These are phyloP conservation scores for Apostichopus leukothele DNA, from an alignment of 53 echinoderm and acorn worm species.

Conservation along the genomic window DNA sequence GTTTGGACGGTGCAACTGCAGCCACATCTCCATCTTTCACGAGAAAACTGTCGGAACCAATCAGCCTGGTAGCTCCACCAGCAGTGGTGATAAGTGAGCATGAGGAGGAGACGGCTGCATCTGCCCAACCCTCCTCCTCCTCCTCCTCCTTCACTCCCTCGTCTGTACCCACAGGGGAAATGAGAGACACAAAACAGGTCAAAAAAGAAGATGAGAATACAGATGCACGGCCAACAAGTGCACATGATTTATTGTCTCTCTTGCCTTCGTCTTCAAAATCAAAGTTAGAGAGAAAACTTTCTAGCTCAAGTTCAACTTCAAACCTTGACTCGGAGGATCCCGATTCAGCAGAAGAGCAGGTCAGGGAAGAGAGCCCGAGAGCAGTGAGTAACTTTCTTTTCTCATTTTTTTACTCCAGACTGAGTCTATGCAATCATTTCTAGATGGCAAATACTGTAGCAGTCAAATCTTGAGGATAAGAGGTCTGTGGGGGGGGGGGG, in stretches of 20 bases:
- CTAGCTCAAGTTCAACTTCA: constrained; percentile 76
- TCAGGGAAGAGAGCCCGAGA: constrained; percentile 46
- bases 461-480: background rate
- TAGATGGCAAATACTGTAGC: background rate
- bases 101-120: constrained; percentile 55
- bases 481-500: background rate
- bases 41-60: constrained; percentile 16
- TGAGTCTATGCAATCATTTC: background rate
- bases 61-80: background rate
- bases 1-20: background rate
- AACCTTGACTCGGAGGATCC: constrained; percentile 77
- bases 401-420: background rate
- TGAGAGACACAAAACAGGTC: background rate
- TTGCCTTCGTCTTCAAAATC: constrained; percentile 23
- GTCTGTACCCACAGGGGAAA: background rate
- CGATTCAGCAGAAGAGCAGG: constrained; percentile 61
- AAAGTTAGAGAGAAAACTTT: constrained; percentile 68
- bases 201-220: background rate
- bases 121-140: background rate
- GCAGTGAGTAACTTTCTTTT: constrained; percentile 45
- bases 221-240: background rate
- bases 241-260: background rate
- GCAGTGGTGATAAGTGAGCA: constrained; percentile 69
- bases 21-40: background rate
- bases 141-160: too few species aligned